Evolutionary conservation across 2,113 vertebrate genomes (phyloP), one percentile per base, ranked within the genome.

Genomic region (Anarhynchus alexandrinus): DNA sequence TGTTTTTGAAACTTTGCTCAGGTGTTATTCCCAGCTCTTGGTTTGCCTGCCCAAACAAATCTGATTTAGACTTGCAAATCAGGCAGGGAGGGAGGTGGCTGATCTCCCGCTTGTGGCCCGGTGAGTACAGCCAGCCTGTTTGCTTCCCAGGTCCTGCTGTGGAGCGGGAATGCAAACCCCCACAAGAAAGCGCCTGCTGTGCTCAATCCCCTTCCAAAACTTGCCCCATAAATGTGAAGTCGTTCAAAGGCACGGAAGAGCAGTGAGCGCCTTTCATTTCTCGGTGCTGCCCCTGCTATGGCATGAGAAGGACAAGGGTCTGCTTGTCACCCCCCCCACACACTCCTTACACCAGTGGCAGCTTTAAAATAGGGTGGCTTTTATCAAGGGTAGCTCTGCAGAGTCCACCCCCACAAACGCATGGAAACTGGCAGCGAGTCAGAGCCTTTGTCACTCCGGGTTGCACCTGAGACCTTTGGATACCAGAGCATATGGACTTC

Each of bases 381-480:
- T 86, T 73, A 78, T 73, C 67, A 61, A 54, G 58, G 67, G 71
- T 36, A 49, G 32, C 27, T 72, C 19, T 49, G 72, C 80, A 77
- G 85, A 78, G 67, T 25, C 88, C 71, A 80, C 76, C 86, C 79
- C 74, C 66, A 62, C 45, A 69, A 81, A 52, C 1, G 1, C 82
- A 71, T 9, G 22, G 69, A 55, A 87, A 38, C 19, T 11, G 5
- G 57, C 43, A 82, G 77, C 20, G 21, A 16, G 43, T 71, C 47
- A 40, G 92, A 89, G 94, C 78, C 84, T 71, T 45, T 82, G 86
- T 55, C 64, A 29, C 71, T 38, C 51, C 0, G 0, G 47, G 70
- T 49, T 84, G 43, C 81, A 90, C 90, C 87, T 89, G 86, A 90
- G 93, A 82, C 80, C 74, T 93, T 58, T 40, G 78, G 70, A n/a